Evolutionary conservation across 1,140 invertebrate genomes (phyloP).

Genomic region (Schlechtendalia chinensis): DNA sequence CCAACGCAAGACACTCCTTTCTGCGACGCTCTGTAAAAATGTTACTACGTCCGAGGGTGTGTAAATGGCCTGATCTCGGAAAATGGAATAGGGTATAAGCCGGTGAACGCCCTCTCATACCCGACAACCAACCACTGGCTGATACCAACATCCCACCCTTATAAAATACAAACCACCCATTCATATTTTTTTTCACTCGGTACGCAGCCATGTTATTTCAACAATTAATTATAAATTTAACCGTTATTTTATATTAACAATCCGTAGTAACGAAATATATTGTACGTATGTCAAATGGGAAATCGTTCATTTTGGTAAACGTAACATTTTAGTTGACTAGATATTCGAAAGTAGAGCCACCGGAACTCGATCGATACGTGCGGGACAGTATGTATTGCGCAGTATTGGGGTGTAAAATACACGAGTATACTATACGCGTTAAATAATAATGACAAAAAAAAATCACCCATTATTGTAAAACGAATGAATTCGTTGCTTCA

Average conservation of each 20-base stretch:
- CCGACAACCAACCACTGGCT: slow-evolving; percentile 12
- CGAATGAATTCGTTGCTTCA: too few species aligned
- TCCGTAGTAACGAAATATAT: neutral
- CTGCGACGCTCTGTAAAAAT: neutral
- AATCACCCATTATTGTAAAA: too few species aligned
- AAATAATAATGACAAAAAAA: too few species aligned
- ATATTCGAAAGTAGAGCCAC: too few species aligned
- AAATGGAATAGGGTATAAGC: slow-evolving; percentile 1
- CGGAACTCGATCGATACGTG: too few species aligned
- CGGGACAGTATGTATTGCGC: too few species aligned
- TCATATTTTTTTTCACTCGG: neutral
- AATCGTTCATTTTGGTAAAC: neutral
- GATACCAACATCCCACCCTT: neutral
- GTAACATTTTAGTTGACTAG: too few species aligned
- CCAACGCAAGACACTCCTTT: neutral
- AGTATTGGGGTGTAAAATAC: too few species aligned
- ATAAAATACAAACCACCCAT: slow-evolving; percentile 20
- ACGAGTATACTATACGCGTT: too few species aligned
- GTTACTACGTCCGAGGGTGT: neutral
- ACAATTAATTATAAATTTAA: neutral
- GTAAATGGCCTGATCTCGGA: neutral
- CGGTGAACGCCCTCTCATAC: slow-evolving; percentile 20
- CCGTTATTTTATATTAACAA: neutral
- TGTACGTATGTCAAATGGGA: neutral
- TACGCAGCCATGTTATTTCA: slow-evolving; percentile 4